Evolutionary conservation across 2,797 vertebrate species (phyloP), one percentile per base, ranked within the genome.

Genomic region (Enteromius viviparus): DNA sequence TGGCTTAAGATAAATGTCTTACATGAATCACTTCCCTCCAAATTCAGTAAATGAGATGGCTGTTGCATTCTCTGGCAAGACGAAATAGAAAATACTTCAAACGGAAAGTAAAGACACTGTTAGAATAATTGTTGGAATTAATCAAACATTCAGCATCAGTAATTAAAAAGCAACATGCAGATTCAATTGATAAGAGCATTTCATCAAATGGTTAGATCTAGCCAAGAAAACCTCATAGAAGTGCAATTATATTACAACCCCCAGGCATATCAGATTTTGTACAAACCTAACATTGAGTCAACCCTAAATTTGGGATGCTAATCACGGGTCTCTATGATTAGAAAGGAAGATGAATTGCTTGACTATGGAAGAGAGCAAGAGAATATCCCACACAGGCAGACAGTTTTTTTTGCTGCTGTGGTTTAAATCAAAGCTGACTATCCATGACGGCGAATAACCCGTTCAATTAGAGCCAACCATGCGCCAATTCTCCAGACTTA

Each of bases 401-500:
- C 29, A 34, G 58, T 23, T 19, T 51, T 49, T 6, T 55, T n/a
- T 72, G 12, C 19, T 49, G 26, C 69, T 72, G 40, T 72, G 68
- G 69, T 81, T 72, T 81, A 49, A 72, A 49, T 81, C 55, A 72
- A 81, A 72, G 26, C 42, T 37, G 55, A 45, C 68, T 49, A 80
- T 23, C 26, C 37, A 71, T 74, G 69, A 64, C 42, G 3, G 42
- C 1, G 1, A 51, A 49, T 37, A 34, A 60, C 70, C 53, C 9
- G 51, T 64, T 74, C 29, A 81, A 26, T 81, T 81, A 64, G 45
- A 64, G 14, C 53, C 55, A 62, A 64, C 19, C 53, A 23, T 74
- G 42, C 1, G 4, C 45, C 4, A 11, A 23, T 72, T 21, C 12
- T 8, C 26, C 60, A 53, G 23, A 75, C 8, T 11, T 34, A 60